phyloP scores from a whole-genome alignment of 2,113 vertebrate genomes.

The Megalops atlanticus region DNA sequence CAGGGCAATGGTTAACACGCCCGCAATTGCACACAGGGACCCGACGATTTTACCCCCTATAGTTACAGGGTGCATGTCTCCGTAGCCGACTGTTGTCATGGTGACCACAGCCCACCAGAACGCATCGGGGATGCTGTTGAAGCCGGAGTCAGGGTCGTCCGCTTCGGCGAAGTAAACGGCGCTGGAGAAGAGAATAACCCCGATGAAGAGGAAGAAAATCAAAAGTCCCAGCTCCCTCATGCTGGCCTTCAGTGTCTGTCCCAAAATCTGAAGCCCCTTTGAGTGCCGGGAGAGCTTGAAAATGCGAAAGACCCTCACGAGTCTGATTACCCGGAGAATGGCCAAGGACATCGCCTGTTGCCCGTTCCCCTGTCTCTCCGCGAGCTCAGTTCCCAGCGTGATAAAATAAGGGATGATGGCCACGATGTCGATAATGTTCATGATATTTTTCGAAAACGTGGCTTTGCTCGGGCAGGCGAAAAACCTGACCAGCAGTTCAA shows the following conservation, averaged over 20 bases:
- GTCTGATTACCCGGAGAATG: conserved; percentile 90
- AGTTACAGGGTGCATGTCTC: conserved; percentile 97
- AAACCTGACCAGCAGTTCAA: conserved; percentile 93
- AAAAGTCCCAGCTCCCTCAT: conserved; percentile 92
- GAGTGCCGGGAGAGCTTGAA: conserved; percentile 97
- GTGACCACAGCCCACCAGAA: conserved; percentile 99
- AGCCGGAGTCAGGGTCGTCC: conserved; percentile 90
- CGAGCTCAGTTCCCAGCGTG: conserved; percentile 92
- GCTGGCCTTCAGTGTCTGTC: conserved; percentile 94
- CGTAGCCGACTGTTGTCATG: conserved; percentile 97
- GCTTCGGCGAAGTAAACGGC: conserved; percentile 95
- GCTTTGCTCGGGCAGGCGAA: conserved; percentile 96
- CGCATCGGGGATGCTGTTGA: conserved; percentile 94
- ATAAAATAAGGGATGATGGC: conserved; percentile 99
- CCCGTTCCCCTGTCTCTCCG: conserved; percentile 89
- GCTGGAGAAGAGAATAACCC: conserved; percentile 96
- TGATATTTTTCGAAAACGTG: conserved; percentile 95
- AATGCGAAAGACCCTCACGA: conserved; percentile 93
- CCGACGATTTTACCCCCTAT: conserved; percentile 98
- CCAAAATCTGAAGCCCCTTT: conserved; percentile 95
- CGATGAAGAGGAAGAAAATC: conserved; percentile 96
- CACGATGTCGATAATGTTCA: conserved; percentile 99
- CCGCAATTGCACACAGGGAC: conserved; percentile 92
- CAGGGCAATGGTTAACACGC: conserved; percentile 92
- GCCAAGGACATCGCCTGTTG: conserved; percentile 97